Evolutionary conservation across 2,888 invertebrate genomes (phyloP).

Genomic region (Crematogaster levior): DNA sequence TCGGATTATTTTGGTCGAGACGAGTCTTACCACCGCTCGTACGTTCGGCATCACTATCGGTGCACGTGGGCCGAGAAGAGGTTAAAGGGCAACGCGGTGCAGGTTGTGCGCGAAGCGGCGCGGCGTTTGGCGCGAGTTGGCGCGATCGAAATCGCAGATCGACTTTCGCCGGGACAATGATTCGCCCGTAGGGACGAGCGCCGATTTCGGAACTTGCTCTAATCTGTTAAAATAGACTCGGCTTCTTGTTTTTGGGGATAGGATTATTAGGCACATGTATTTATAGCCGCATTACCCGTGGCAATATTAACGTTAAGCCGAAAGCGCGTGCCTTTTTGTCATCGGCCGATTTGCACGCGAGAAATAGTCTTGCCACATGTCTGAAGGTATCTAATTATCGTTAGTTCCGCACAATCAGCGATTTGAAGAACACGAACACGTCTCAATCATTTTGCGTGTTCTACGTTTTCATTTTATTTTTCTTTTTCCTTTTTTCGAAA

Average conservation of each 20-base stretch:
- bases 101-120: not conserved
- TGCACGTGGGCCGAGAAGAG: slow-evolving; percentile 63
- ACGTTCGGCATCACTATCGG: slow-evolving; percentile 63
- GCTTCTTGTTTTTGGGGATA: slow-evolving; percentile 67
- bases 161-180: slow-evolving; percentile 8
- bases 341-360: not conserved
- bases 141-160: not conserved
- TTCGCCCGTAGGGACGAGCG: slow-evolving; percentile 20
- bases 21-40: slow-evolving; percentile 69
- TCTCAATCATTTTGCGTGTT: too few relatives aligned
- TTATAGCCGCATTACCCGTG: slow-evolving; percentile 62
- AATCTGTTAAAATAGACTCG: slow-evolving; percentile 73
- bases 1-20: not conserved
- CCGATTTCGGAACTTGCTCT: slow-evolving; percentile 22
- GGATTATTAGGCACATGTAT: slow-evolving; percentile 60
- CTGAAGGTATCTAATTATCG: too few relatives aligned
- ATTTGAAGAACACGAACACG: too few relatives aligned
- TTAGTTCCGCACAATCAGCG: too few relatives aligned
- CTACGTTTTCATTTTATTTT: too few relatives aligned
- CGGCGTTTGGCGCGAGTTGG: not conserved
- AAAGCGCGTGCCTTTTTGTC: slow-evolving; percentile 5
- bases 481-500: too few relatives aligned
- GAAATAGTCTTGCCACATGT: not conserved
- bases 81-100: not conserved
- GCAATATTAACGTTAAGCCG: slow-evolving; percentile 35